Evolutionary conservation across 2,113 vertebrate species (phyloP), one percentile per base, ranked within the genome.

Genomic region (Zingel zingel): DNA sequence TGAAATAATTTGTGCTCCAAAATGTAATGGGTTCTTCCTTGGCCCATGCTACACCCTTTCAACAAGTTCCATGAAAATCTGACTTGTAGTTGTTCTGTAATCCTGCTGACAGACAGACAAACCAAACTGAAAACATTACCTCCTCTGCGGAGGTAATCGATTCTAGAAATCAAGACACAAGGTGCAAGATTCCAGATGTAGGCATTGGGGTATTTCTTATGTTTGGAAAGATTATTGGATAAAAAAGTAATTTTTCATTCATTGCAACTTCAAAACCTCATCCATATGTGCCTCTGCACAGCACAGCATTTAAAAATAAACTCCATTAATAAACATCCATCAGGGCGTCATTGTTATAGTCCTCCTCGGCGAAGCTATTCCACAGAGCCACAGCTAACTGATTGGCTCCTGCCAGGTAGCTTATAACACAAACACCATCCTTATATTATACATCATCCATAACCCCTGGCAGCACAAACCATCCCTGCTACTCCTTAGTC

Each of bases 391-490:
- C 74, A 39, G 81, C 80, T 67, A 79, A 83, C 69, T 27, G 66
- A 87, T 59, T 10, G 25, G 77, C 57, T 87, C 77, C 71, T 86
- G 82, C 81, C 85, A 74, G 83, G 82, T 86, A 85, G 58, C 74
- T 71, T 76, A 80, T 68, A 86, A 82, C 71, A 59, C 81, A 92
- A 88, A 88, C 81, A 75, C 75, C 81, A 77, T 76, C 83, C 57
- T 83, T 79, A 76, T 47, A 83, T 86, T 89, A 88, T 88, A 87
- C 89, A 88, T 90, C 91, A 91, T 87, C 83, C 76, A 83, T 78
- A 89, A 91, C 56, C 69, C 63, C 43, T 78, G 88, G 84, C 86
- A 83, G 86, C 83, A 65, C 84, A 79, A 82, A 79, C 77, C 71
- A 21, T 83, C 76, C 80, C 78, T 70, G 73, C 83, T 79, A 79